These are phyloP conservation scores for Apis laboriosa DNA, from an alignment of 1,140 invertebrate genomes.

Conservation along the genomic window DNA sequence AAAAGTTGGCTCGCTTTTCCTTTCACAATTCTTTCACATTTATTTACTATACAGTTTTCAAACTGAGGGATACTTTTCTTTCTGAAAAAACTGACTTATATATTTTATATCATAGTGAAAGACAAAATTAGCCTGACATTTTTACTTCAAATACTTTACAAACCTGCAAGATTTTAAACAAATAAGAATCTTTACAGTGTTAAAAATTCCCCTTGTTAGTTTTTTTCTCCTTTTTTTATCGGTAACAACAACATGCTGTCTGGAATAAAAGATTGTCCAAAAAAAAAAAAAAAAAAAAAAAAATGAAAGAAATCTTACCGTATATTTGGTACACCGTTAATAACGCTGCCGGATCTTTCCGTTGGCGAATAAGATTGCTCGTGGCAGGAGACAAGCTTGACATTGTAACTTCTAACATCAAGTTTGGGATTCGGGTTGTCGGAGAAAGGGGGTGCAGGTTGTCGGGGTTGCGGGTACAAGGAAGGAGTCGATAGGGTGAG, in stretches of 20 bases:
- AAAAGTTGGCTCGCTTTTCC: no score
- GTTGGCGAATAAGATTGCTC: slow-evolving; percentile 38
- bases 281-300: not conserved
- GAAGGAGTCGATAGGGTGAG: slow-evolving; percentile 69
- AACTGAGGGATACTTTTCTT: no score
- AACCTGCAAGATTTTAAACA: no score
- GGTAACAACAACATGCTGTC: slow-evolving; percentile 55
- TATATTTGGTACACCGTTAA: slow-evolving; percentile 28
- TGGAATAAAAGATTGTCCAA: slow-evolving; percentile 42
- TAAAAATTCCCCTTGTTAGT: no score
- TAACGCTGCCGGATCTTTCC: slow-evolving; percentile 13
- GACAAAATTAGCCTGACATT: no score
- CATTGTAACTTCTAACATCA: slow-evolving; percentile 70
- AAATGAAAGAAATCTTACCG: slow-evolving; percentile 66
- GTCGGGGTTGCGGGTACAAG: slow-evolving; percentile 69
- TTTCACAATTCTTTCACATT: no score
- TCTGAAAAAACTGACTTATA: no score
- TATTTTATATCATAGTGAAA: no score
- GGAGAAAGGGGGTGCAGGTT: slow-evolving; percentile 41
- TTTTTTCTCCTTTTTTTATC: slow-evolving; percentile 2
- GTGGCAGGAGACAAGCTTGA: slow-evolving; percentile 55
- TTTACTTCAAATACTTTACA: no score
- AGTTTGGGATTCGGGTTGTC: slow-evolving; percentile 56
- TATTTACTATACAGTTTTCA: no score
- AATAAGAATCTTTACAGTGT: no score